Evolutionary conservation across 2,888 invertebrate genomes (phyloP).

Genomic region (Parnassius smintheus): DNA sequence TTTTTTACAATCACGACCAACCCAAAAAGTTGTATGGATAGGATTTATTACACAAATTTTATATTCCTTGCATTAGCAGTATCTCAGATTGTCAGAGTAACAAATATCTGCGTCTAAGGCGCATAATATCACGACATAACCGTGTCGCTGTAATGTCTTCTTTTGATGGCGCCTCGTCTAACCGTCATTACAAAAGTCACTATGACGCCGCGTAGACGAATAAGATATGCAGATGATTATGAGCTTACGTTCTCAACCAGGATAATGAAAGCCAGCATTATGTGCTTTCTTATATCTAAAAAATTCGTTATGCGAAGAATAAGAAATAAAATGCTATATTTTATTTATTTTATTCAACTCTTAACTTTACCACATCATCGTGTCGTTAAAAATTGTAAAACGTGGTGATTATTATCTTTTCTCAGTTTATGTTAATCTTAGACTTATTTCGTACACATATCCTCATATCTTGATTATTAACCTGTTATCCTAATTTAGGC

Average conservation of each 20-base stretch:
- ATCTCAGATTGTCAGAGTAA: constrained; percentile 71
- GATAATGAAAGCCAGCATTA: constrained; percentile 28
- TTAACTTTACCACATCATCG: too few species aligned
- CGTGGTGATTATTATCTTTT: too few species aligned
- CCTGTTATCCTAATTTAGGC: too few species aligned
- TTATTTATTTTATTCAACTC: background rate
- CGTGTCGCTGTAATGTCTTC: constrained; percentile 64
- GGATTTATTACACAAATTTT: constrained; percentile 69
- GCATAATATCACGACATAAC: constrained; percentile 70
- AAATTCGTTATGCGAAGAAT: background rate
- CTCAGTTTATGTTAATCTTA: too few species aligned
- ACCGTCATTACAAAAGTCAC: constrained; percentile 67
- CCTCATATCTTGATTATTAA: too few species aligned
- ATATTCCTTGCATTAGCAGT: constrained; percentile 74
- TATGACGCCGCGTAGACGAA: constrained; percentile 56
- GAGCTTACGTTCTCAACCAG: constrained; percentile 46
- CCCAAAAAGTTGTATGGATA: constrained; percentile 48
- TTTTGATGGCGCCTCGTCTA: constrained; percentile 58
- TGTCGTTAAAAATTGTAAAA: too few species aligned
- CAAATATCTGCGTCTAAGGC: constrained; percentile 54
- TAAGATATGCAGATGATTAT: constrained; percentile 59
- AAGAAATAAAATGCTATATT: background rate
- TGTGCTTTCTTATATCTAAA: background rate
- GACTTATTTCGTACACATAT: too few species aligned
- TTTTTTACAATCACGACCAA: constrained; percentile 41